These are phyloP conservation scores for Erythrolamprus reginae DNA, from an alignment of 2,113 vertebrate genomes.

Conservation along the genomic window DNA sequence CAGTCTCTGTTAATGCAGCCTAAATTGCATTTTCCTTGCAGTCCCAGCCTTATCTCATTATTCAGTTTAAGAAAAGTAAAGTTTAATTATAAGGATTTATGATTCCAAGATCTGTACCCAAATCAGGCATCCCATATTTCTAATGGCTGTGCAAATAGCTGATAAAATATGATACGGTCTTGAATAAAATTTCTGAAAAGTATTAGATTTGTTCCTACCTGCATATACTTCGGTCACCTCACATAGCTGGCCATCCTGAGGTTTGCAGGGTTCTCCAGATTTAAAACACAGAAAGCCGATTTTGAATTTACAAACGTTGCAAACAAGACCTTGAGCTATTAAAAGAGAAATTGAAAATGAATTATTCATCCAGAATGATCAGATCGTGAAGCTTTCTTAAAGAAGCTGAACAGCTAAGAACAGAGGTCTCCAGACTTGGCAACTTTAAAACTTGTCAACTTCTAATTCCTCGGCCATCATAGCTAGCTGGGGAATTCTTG, in stretches of 20 bases:
- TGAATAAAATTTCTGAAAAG: background rate
- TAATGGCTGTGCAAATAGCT: background rate
- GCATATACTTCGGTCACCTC: background rate
- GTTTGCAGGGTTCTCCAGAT: background rate
- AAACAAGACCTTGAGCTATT: constrained; percentile 2
- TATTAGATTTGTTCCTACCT: background rate
- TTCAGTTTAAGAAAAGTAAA: background rate
- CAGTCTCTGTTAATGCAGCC: background rate
- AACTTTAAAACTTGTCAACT: too few species aligned
- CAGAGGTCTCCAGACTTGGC: too few species aligned
- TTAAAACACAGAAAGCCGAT: fast-evolving
- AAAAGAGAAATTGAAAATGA: background rate
- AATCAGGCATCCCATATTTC: background rate
- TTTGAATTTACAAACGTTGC: background rate
- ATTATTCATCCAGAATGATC: background rate
- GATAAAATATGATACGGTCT: background rate
- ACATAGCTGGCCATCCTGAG: background rate
- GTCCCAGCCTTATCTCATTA: background rate
- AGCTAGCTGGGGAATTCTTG: too few species aligned
- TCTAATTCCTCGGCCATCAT: too few species aligned
- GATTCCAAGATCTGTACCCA: background rate
- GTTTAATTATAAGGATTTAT: background rate
- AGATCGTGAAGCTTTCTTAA: background rate
- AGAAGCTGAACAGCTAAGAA: background rate
- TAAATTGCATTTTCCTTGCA: background rate